Evolutionary conservation across 2,797 vertebrate genomes (phyloP).

Genomic region (Muscicapa comitata): DNA sequence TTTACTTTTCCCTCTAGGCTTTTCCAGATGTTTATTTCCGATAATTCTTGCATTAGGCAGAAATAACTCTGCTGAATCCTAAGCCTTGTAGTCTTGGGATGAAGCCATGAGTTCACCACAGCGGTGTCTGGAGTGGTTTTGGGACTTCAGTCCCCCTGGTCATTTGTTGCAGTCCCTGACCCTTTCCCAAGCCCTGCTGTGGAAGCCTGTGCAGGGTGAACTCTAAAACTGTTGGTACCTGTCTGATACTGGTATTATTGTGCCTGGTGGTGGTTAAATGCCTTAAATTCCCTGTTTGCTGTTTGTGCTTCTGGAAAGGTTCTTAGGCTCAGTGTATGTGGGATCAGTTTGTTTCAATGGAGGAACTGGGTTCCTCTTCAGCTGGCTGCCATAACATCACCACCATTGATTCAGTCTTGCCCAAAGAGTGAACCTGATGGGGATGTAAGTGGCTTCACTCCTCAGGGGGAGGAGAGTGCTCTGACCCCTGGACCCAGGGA

Average conservation of each 20-base stretch:
- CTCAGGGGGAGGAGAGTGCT: neutral
- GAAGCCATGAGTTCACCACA: neutral
- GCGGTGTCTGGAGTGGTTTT: neutral
- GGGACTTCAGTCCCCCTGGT: neutral
- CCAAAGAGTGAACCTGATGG: neutral
- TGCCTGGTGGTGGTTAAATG: neutral
- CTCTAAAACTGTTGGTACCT: accelerated
- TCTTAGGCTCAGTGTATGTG: accelerated
- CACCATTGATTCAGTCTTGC: accelerated
- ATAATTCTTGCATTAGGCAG: neutral
- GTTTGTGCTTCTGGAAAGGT: neutral
- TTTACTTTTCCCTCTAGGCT: neutral
- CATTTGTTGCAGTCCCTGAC: neutral
- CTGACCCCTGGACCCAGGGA: accelerated
- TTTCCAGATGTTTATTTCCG: slow-evolving; percentile 37
- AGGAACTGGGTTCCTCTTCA: neutral
- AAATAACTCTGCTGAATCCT: neutral
- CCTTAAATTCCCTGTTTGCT: neutral
- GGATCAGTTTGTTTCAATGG: neutral
- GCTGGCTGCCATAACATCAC: accelerated
- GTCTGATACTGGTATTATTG: accelerated
- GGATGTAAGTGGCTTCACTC: neutral
- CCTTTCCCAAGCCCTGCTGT: accelerated
- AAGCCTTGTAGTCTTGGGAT: neutral
- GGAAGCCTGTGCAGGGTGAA: neutral